Evolutionary conservation across 2,797 vertebrate genomes (phyloP).

Genomic region (Mormyrops boulengeri): DNA sequence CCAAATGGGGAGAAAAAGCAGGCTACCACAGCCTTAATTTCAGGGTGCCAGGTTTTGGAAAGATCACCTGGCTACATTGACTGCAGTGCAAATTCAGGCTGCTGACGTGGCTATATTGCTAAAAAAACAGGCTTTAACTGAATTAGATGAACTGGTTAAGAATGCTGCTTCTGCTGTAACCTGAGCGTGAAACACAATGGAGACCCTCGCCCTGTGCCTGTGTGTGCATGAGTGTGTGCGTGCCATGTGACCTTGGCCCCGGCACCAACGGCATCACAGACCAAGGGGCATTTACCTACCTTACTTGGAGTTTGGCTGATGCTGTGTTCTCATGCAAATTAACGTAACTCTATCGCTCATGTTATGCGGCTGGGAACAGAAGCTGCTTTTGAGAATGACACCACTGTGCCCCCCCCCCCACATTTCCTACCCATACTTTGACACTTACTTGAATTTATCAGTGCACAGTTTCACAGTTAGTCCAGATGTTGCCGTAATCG

Average conservation of each 20-base stretch:
- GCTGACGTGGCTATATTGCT: background rate
- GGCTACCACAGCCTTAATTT: background rate
- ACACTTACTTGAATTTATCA: background rate
- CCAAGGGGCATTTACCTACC: background rate
- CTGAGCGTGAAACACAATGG: background rate
- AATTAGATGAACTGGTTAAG: background rate
- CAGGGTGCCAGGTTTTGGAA: background rate
- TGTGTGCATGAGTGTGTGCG: background rate
- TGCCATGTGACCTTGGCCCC: background rate
- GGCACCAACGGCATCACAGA: background rate
- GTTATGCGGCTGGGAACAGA: background rate
- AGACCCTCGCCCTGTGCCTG: background rate
- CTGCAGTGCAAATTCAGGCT: background rate
- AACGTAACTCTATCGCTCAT: background rate
- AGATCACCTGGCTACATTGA: background rate
- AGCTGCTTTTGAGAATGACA: background rate
- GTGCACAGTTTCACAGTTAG: background rate
- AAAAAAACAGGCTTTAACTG: background rate
- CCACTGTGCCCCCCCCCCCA: background rate
- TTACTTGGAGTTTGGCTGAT: background rate
- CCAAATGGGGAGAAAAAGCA: background rate
- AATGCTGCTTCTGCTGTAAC: background rate
- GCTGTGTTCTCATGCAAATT: background rate
- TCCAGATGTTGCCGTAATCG: background rate
- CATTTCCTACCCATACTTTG: background rate